These are phyloP conservation scores for Eremobia ochroleuca DNA, from an alignment of 2,888 invertebrate species.

Conservation along the genomic window DNA sequence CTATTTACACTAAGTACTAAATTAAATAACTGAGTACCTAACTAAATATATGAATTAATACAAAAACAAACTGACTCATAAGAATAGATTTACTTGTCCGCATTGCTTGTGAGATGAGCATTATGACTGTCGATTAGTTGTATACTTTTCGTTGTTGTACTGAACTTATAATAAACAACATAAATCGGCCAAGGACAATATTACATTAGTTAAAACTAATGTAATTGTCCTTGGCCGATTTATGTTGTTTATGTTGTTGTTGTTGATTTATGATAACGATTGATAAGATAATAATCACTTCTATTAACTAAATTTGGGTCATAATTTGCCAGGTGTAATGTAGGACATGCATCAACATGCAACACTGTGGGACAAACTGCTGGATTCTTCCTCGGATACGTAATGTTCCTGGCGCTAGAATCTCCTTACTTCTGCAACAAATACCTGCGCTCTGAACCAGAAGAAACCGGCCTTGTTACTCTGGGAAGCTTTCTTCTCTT, in stretches of 20 bases:
- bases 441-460: conserved; percentile 95
- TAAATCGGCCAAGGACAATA: no score
- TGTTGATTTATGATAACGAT: conserved; percentile 3
- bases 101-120: neutral
- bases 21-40: neutral
- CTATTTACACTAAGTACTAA: neutral
- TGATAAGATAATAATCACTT: conserved; percentile 18
- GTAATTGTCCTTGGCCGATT: neutral
- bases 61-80: neutral
- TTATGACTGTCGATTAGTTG: neutral
- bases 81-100: neutral
- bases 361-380: conserved; percentile 99
- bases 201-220: no score
- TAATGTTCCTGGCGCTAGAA: conserved; percentile 98
- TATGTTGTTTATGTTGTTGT: no score
- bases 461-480: conserved; percentile 93
- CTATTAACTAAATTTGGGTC: conserved; percentile 1
- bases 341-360: conserved; percentile 99
- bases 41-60: neutral
- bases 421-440: conserved; percentile 98
- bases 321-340: conserved; percentile 94
- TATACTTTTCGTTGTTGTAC: neutral
- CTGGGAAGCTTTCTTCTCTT: conserved; percentile 97
- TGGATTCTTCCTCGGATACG: conserved; percentile 99
- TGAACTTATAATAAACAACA: no score